Evolutionary conservation across 2,888 invertebrate genomes (phyloP), one percentile per base, ranked within the genome.

Genomic region (Latrodectus hesperus): DNA sequence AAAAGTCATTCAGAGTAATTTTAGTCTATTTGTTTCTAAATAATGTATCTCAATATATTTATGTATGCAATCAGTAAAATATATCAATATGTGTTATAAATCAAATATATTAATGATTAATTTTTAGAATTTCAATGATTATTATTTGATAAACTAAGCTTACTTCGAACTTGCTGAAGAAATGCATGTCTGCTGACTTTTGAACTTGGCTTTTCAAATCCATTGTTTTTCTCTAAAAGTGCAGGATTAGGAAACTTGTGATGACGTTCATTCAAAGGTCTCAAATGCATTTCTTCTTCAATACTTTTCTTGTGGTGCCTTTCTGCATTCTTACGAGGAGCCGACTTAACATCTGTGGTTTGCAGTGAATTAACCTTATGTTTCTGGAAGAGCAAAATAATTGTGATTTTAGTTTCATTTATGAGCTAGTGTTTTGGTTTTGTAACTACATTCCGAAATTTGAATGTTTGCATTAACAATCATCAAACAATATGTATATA

Each of bases 251-350:
- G 86, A 73, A 86, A 86, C 65, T 86, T 86, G 22, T 86, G 86
- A 55, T 86, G 86, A 3, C 86, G 81, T 51, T 86, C 86, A 64
- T 86, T 86, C 17, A 86, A 52, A 9, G 86, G 86, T 26, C 77
- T 65, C 60, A 86, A 53, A 71, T 86, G 86, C 86, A 86, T 86
- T 72, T 86, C 86, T 77, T 86, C 86, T 81, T 86, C 86, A 53
- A 86, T 51, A 55, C 80, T 86, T 65, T 86, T 86, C 55, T 72
- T 86, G 68, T 86, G 86, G 53, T 86, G 86, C 49, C 86, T 86
- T 51, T 86, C 81, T 11, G 76, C 55, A 17, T 81, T 86, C 65
- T 86, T 81, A 9, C 74, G 65, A 65, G 80, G 22, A 22, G 38
- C 52, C 11, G 60, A 65, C 51, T 86, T 86, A 12, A 55, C 26